These are phyloP conservation scores for Hormaphis cornu DNA, from an alignment of 1,140 invertebrate species.

Conservation along the genomic window DNA sequence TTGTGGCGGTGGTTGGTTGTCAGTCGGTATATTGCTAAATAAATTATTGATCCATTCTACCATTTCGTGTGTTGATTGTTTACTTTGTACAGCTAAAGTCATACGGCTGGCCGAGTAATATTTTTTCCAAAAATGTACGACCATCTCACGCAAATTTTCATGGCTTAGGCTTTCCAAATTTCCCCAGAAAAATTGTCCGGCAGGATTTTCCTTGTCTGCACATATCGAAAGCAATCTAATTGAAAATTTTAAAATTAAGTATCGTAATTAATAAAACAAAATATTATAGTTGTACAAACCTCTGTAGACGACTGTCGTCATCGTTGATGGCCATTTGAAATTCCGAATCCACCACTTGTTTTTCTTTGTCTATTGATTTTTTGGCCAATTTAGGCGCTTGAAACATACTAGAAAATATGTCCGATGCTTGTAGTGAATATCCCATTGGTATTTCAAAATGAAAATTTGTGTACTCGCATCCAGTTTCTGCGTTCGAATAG, in stretches of 20 bases:
- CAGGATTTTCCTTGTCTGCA: constrained; percentile 59
- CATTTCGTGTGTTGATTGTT: constrained; percentile 64
- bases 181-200: constrained; percentile 75
- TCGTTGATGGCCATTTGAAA: constrained; percentile 62
- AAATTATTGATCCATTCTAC: constrained; percentile 55
- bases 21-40: constrained; percentile 56
- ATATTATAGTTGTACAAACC: constrained; percentile 45
- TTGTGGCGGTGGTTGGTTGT: constrained; percentile 51
- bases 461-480: constrained; percentile 74
- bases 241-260: neutral
- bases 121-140: constrained; percentile 68
- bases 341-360: constrained; percentile 88
- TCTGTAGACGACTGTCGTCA: constrained; percentile 59
- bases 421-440: constrained; percentile 60
- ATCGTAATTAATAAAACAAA: neutral
- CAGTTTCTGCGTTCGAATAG: constrained; percentile 49
- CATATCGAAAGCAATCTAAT: constrained; percentile 40
- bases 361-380: constrained; percentile 76
- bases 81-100: constrained; percentile 71
- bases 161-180: constrained; percentile 68
- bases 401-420: constrained; percentile 86
- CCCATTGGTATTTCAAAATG: constrained; percentile 79
- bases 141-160: constrained; percentile 51
- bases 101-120: constrained; percentile 86
- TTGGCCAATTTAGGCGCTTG: constrained; percentile 75